Percentiles rank a stretch among this genome's conserved stretches.
These are phyloP conservation scores for Bos taurus DNA, from an alignment of 2,113 vertebrate species.

Conservation along the genomic window DNA sequence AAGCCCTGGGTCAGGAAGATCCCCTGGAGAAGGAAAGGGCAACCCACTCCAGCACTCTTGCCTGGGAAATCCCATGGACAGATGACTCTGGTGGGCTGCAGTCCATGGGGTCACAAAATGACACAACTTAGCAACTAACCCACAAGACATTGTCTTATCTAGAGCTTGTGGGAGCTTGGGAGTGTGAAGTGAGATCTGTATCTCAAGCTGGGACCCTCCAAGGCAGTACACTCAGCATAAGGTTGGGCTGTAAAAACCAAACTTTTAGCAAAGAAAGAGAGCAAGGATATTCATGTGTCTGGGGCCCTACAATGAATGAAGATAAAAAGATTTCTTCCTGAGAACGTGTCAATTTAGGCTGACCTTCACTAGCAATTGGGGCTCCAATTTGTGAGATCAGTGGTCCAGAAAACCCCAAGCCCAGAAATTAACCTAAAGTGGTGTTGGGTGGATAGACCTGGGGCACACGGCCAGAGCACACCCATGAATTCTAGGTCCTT, in stretches of 20 bases:
- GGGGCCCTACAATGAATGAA: background rate
- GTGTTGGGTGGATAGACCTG: background rate
- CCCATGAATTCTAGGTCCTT: background rate
- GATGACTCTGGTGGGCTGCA: background rate
- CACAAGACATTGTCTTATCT: background rate
- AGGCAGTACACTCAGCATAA: background rate
- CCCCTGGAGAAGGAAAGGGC: background rate
- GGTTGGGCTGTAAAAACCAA: background rate
- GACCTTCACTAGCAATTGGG: accelerated
- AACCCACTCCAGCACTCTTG: background rate
- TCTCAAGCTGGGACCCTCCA: background rate
- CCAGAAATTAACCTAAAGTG: background rate
- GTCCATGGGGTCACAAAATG: background rate
- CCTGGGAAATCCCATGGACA: background rate
- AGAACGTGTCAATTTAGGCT: background rate
- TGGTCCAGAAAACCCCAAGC: background rate
- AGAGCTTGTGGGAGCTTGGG: background rate
- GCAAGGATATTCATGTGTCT: background rate
- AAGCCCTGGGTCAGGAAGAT: background rate
- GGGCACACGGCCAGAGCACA: accelerated
- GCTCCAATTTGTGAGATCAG: background rate
- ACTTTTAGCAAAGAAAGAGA: background rate
- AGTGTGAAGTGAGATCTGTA: background rate
- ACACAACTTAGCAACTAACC: background rate
- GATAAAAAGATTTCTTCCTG: background rate